Base-by-base conservation (phyloP, 2,888 invertebrate species). In the Drosophila fungiperda region DNA sequence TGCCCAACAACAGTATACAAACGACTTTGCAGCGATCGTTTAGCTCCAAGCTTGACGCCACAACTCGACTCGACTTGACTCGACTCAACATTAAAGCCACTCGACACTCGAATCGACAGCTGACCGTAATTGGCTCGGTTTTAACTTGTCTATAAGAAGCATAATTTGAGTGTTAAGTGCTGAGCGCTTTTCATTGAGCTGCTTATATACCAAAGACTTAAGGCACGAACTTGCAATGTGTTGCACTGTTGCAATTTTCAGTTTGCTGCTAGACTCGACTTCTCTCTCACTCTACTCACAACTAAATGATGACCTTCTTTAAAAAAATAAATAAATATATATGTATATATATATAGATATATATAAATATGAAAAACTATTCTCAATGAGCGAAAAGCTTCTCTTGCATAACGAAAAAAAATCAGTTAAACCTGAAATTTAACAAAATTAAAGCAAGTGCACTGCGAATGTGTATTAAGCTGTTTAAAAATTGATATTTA, bases 191-290 rank as follows among this genome's bases (percentile, higher is more conserved):
- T 76, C 67, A 57, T 42, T 72, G 58, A 64, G 73, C 52, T 53
- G 54, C 29, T 49, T 9, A 52, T 49, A 68, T 55, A 84, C 86
- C 71, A 91, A 92, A 82, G 83, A 91, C 84, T 90, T 77, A 80
- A 91, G 89, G 73, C 84, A 89, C 91, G 80, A 89, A 91, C 91
- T 88, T 81, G 89, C 85, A 64, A 55, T 73, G 75, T 75, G 81
- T 80, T 57, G 62, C 67, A 60, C 67, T 83, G 73, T 75, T 71
- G 83, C 76, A 85, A 84, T 82, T 83, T 78, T 54, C 61, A 73
- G 70, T 62, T 75, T 48, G 58, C 62, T 59, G 64, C 72, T 49
- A 62, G 38, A 57, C 62, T 53, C 52, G 6, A 35, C 36, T 23
- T 35, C 26, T 29, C 26, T 20, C 3, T 20, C 1, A 62, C 58